phyloP scores from a whole-genome alignment of 2,113 vertebrate genomes.

The Pachycephala philippinensis region DNA sequence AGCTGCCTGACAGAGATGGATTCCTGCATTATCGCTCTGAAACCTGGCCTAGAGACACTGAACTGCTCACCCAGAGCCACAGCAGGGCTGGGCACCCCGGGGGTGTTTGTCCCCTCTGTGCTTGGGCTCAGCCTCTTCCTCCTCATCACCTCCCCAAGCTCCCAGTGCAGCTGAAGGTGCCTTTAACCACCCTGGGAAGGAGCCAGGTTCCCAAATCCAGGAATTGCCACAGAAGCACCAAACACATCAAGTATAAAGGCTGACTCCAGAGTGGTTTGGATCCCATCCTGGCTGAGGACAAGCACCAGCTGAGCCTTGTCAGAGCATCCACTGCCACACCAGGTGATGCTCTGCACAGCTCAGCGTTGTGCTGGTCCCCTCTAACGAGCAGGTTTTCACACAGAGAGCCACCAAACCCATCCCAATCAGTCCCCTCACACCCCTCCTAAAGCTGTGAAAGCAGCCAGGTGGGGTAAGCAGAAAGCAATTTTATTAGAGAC shows the following conservation, averaged over 20 bases:
- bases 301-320: rapidly evolving
- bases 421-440: not conserved
- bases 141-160: rapidly evolving
- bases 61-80: not conserved
- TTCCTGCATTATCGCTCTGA: not conserved
- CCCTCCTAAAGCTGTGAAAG: not conserved
- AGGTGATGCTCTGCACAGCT: not conserved
- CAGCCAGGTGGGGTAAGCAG: not conserved
- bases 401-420: not conserved
- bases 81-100: not conserved
- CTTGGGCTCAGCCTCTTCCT: not conserved
- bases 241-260: rapidly evolving
- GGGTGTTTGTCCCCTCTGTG: not conserved
- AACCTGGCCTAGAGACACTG: not conserved
- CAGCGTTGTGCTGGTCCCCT: not conserved
- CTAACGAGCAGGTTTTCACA: rapidly evolving
- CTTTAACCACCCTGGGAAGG: not conserved
- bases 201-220: not conserved
- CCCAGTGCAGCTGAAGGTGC: not conserved
- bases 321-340: rapidly evolving
- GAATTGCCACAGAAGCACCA: not conserved
- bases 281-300: not conserved
- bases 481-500: not conserved
- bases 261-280: not conserved
- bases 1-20: not conserved